phyloP scores from a whole-genome alignment of 2,888 invertebrate genomes.

The Dicyrtoma fusca region DNA sequence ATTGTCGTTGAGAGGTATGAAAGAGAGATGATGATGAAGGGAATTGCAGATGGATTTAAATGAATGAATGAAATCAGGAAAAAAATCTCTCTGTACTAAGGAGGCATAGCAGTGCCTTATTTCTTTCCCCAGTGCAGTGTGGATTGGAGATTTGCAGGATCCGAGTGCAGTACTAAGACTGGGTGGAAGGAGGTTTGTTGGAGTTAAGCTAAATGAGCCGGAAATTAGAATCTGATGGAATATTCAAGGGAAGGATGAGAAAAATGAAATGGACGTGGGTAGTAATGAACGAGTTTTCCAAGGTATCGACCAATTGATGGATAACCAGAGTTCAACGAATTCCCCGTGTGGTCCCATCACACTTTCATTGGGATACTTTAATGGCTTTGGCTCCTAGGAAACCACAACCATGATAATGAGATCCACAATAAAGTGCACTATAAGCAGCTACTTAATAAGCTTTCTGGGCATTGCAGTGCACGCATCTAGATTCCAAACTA shows the following conservation, averaged over 20 bases:
- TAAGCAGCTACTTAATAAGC: conserved; percentile 2
- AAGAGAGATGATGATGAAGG: too few relatives aligned
- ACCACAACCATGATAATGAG: conserved; percentile 22
- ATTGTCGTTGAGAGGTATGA: too few relatives aligned
- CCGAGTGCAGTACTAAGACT: too few relatives aligned
- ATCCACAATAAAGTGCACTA: conserved; percentile 5
- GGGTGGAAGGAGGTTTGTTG: background rate
- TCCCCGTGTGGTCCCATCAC: conserved; percentile 23
- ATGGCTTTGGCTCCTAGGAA: background rate
- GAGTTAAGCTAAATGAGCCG: background rate
- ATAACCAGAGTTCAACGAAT: conserved; percentile 22
- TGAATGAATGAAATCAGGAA: too few relatives aligned
- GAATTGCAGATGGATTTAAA: too few relatives aligned
- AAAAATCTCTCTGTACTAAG: too few relatives aligned
- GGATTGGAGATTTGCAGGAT: too few relatives aligned
- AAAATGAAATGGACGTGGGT: background rate
- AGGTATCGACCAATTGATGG: conserved; percentile 6
- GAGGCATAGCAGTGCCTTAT: too few relatives aligned
- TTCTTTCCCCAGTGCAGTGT: too few relatives aligned
- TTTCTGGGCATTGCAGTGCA: too few relatives aligned
- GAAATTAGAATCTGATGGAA: background rate
- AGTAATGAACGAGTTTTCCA: conserved; percentile 9
- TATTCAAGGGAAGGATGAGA: background rate
- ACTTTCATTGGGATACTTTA: conserved; percentile 7
- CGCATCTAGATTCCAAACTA: too few relatives aligned